Conservation (phyloP, 2,888 invertebrate species). For the Standfussiana lucernea region DNA sequence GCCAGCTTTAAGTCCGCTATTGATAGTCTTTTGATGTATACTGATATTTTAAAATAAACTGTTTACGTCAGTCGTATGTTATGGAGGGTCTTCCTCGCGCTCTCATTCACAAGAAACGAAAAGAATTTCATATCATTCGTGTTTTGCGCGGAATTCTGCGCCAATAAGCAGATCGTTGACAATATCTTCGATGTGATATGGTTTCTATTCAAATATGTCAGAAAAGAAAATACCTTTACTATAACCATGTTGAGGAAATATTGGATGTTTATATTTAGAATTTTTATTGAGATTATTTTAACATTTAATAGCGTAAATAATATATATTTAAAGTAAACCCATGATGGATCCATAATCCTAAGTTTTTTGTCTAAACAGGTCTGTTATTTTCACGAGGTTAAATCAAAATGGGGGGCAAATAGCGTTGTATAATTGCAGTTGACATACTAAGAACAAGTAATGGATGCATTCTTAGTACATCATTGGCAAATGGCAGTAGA, state of each 20-base stretch:
- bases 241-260: background rate
- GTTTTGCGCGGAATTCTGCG: conserved; percentile 31
- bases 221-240: background rate
- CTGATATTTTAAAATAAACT: conserved; percentile 5
- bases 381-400: conserved; percentile 27
- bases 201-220: conserved; percentile 11
- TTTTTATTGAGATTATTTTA: background rate
- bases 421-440: conserved; percentile 67
- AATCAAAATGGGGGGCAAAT: conserved; percentile 56
- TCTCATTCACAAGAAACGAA: conserved; percentile 10
- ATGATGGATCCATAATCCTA: too few species aligned
- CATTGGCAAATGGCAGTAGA: conserved; percentile 79
- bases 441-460: conserved; percentile 71
- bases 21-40: background rate
- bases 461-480: conserved; percentile 81
- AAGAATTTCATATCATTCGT: conserved; percentile 18
- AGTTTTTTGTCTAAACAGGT: background rate
- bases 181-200: conserved; percentile 13
- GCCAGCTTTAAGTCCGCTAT: background rate
- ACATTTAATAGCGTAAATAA: too few species aligned
- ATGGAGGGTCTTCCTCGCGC: background rate
- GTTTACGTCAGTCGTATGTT: background rate
- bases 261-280: background rate
- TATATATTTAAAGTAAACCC: too few species aligned
- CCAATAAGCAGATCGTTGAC: conserved; percentile 33